Conservation (phyloP, 2,888 invertebrate genomes). For the Platycheirus albimanus region DNA sequence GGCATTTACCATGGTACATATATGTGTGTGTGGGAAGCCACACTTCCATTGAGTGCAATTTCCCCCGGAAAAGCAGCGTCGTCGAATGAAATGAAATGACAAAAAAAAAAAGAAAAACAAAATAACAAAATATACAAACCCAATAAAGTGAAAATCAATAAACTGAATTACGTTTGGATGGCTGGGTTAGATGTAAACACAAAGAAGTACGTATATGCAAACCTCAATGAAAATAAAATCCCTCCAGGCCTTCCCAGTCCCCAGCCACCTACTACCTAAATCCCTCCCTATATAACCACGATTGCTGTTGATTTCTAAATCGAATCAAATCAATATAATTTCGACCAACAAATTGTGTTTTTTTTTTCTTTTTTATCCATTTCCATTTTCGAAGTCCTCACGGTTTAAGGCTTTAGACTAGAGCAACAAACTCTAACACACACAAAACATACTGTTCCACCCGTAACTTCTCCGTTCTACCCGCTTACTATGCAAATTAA, state of each 20-base stretch:
- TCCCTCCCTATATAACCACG: no score
- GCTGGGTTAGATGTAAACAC: constrained; percentile 17
- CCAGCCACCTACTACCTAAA: no score
- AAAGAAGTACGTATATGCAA: not conserved
- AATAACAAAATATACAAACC: constrained; percentile 4
- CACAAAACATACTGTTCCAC: not conserved
- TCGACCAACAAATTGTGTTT: constrained; percentile 1
- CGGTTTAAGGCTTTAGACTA: not conserved
- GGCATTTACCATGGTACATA: not conserved
- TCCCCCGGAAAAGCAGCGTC: constrained; percentile 29
- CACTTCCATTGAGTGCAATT: constrained; percentile 47
- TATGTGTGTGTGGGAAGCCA: constrained; percentile 16
- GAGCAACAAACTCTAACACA: not conserved
- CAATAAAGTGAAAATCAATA: constrained; percentile 45
- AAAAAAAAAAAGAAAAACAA: constrained; percentile 20
- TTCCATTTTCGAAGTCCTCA: not conserved
- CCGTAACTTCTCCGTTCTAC: no score
- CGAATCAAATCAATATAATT: constrained; percentile 30
- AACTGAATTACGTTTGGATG: constrained; percentile 36
- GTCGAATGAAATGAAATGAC: constrained; percentile 10
- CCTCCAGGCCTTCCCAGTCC: no score
- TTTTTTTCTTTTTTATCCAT: no score
- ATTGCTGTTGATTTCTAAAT: no score
- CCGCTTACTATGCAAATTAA: not conserved
- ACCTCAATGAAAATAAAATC: constrained; percentile 2